Conservation (phyloP, 2,797 vertebrate species). For the Poliocrania exsul region DNA sequence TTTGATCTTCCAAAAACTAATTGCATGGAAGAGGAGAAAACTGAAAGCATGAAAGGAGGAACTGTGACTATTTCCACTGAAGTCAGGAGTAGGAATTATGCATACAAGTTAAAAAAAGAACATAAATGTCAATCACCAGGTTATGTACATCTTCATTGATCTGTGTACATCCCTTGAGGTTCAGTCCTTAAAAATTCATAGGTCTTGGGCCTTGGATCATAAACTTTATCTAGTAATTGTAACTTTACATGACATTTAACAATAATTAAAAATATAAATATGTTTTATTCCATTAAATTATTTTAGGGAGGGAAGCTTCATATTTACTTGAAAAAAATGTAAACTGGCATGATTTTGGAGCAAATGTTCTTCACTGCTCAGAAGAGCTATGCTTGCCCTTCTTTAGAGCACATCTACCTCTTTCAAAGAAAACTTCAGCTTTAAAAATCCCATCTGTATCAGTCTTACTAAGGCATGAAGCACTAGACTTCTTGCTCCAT, state of each 20-base stretch:
- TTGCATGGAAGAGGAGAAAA: slow-evolving; percentile 13
- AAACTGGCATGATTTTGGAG: neutral
- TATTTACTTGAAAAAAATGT: neutral
- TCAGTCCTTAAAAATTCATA: slow-evolving; percentile 50
- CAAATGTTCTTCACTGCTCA: neutral
- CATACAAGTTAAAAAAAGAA: slow-evolving; percentile 7
- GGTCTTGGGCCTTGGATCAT: neutral
- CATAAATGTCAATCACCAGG: slow-evolving; percentile 37
- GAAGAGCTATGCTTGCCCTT: neutral
- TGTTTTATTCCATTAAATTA: neutral
- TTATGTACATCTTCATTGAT: slow-evolving; percentile 21
- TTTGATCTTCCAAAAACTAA: slow-evolving; percentile 58
- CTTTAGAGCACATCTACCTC: neutral
- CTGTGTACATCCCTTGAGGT: neutral
- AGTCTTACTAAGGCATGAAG: neutral
- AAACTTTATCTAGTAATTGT: slow-evolving; percentile 26
- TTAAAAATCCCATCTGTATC: neutral
- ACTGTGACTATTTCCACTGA: slow-evolving; percentile 42
- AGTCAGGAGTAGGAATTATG: slow-evolving; percentile 26
- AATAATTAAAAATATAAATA: neutral
- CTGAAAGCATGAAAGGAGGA: slow-evolving; percentile 30
- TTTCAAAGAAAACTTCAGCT: neutral
- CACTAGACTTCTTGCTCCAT: neutral
- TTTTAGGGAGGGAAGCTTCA: rapidly evolving
- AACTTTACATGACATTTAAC: neutral